phyloP scores from a whole-genome alignment of 2,888 invertebrate species.

The Gymnoscelis rufifasciata region DNA sequence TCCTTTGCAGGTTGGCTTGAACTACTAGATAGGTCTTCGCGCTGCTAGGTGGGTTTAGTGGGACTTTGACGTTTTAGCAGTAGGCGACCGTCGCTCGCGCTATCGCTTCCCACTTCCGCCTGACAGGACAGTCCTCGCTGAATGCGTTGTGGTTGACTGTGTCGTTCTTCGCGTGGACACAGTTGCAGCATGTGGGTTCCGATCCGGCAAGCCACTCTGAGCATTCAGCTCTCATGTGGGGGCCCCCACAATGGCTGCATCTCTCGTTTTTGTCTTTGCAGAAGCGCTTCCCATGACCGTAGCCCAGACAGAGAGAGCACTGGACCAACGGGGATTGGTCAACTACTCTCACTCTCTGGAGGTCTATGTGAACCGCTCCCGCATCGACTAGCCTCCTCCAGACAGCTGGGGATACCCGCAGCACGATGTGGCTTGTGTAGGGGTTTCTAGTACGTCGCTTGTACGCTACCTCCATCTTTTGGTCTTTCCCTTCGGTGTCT shows the following conservation, averaged over 20 bases:
- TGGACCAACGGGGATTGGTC: no score
- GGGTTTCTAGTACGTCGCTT: no score
- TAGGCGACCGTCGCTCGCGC: slow-evolving; percentile 16
- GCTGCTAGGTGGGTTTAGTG: no score
- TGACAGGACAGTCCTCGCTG: not conserved
- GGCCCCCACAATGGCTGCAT: no score
- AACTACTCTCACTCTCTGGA: not conserved
- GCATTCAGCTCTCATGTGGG: not conserved
- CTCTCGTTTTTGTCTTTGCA: not conserved
- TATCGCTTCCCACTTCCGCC: not conserved
- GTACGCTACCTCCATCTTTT: no score
- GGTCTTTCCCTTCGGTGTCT: no score
- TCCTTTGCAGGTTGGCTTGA: not conserved
- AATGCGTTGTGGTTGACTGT: not conserved
- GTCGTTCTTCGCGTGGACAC: not conserved
- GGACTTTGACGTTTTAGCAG: slow-evolving; percentile 16
- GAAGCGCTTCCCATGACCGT: no score
- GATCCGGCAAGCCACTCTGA: not conserved
- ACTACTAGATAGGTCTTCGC: no score
- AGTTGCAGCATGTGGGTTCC: not conserved
- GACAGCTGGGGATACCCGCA: no score
- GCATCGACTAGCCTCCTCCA: no score
- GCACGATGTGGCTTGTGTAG: no score
- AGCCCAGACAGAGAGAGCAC: no score
- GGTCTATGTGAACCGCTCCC: not conserved